Percentiles rank a stretch among this genome's conserved stretches.
phyloP scores from a whole-genome alignment of 1,140 invertebrate genomes.

The Pissodes strobi region DNA sequence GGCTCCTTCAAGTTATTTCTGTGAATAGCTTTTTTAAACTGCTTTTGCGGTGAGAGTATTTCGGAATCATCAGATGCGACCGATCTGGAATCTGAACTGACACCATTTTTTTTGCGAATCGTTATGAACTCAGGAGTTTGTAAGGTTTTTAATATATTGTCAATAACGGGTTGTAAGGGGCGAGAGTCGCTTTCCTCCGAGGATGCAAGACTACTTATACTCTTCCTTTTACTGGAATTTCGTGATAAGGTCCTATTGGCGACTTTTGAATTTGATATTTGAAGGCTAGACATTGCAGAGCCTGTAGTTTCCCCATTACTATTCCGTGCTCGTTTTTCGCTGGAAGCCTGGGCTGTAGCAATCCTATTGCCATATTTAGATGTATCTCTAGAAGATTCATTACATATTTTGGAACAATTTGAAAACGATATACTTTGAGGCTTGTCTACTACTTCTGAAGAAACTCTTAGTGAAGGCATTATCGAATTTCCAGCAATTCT shows the following conservation, averaged over 20 bases:
- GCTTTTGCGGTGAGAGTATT: neutral
- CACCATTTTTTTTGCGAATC: neutral
- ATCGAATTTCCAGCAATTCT: too few relatives aligned
- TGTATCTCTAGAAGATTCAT: too few relatives aligned
- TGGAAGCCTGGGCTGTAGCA: too few relatives aligned
- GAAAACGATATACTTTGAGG: too few relatives aligned
- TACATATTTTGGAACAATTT: too few relatives aligned
- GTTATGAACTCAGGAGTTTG: neutral
- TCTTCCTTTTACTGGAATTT: too few relatives aligned
- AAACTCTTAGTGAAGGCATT: neutral
- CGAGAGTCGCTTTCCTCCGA: neutral
- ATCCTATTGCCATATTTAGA: too few relatives aligned
- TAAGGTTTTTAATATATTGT: neutral
- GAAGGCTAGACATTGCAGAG: neutral
- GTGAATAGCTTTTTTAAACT: constrained; percentile 4
- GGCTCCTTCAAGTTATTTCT: too few relatives aligned
- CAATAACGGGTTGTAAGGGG: neutral
- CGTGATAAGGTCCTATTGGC: too few relatives aligned
- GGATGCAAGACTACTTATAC: too few relatives aligned
- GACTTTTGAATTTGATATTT: neutral
- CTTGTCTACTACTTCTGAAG: neutral
- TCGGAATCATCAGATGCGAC: constrained; percentile 1
- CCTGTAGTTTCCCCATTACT: neutral
- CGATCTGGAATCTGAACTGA: neutral
- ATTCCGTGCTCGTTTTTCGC: neutral